Base-by-base conservation (phyloP, 2,888 invertebrate genomes). In the Trachelus iudaicus region DNA sequence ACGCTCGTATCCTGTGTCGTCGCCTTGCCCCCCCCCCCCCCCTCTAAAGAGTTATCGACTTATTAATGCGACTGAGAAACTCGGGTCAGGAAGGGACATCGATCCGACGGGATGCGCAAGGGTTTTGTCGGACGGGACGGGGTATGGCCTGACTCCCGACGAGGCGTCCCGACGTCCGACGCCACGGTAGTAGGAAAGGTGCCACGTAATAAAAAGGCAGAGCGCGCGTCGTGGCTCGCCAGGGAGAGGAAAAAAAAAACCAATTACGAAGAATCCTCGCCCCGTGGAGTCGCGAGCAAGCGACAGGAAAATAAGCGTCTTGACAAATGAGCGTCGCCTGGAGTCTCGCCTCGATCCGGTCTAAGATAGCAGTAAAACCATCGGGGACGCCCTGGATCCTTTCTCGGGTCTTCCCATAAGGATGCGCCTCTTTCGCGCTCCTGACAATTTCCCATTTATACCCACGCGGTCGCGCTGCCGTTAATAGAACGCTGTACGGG, bases 251-350 rank as follows among this genome's bases (percentile, higher is more conserved):
- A 34, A 34, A 71, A 71, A 71, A 71, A 71, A 71, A 71, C 71
- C 71, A 71, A 71, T 71, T 71, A 71, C 71, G 71, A 31, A 34
- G 71, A 71, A 71, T 34, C 71, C 71, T 31, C 71, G 71, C 1
- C 33, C 34, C 71, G 71, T 23, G 13, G 71, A 71, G 71, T 71
- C 71, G 71, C 71, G 31, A 13, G 31, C 71, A 34, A 71, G 71
- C 71, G 71, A 71, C 71, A 34, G 71, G 71, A 71, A 71, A 71
- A 71, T 71, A 71, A 71, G 71, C 71, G 71, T 11, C 71, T 71
- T 71, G 71, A 71, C 71, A 71, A 71, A 71, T 34, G 71, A 71
- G 71, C 71, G 15, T 56, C 56, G 71, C 71, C 34, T 4, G 31
- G 31, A 11, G 33, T 9, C 31, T 33, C 71, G 71, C 12, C 34